Evolutionary conservation across 1,140 invertebrate genomes (phyloP).

Genomic region (Drosophila parabipectinata): DNA sequence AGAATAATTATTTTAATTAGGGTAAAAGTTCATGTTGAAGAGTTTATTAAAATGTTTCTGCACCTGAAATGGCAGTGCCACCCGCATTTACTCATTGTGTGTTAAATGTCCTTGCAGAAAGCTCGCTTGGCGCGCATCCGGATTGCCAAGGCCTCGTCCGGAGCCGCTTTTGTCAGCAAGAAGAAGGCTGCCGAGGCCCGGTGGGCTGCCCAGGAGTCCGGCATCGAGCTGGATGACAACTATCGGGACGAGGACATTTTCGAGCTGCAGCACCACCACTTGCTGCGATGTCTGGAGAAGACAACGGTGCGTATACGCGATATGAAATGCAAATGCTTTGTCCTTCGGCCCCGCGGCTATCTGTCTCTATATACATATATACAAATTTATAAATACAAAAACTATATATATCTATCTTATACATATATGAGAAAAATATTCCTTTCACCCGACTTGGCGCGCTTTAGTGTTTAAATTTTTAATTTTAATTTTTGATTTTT

Average conservation of each 20-base stretch:
- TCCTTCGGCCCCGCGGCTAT: slow-evolving; percentile 13
- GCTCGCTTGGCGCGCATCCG: slow-evolving; percentile 97
- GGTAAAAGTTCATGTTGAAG: neutral
- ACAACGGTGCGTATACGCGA: slow-evolving; percentile 92
- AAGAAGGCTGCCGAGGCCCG: slow-evolving; percentile 99
- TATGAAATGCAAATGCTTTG: slow-evolving; percentile 3
- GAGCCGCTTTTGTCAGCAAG: slow-evolving; percentile 99
- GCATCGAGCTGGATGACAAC: slow-evolving; percentile 93
- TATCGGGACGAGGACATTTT: slow-evolving; percentile 98
- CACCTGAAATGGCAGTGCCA: neutral
- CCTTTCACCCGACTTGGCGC: slow-evolving; percentile 23
- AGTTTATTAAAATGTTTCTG: neutral
- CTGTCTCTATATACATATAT: slow-evolving; percentile 18
- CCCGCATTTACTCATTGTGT: slow-evolving; percentile 1
- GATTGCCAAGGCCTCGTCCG: slow-evolving; percentile 99
- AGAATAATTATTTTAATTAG: neutral
- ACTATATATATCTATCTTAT: slow-evolving; percentile 1
- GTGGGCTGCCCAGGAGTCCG: slow-evolving; percentile 95
- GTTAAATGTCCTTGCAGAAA: slow-evolving; percentile 90
- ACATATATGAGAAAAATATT: slow-evolving; percentile 17
- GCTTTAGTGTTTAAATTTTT: slow-evolving; percentile 25
- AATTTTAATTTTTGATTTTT: slow-evolving; percentile 43
- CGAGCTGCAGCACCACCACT: slow-evolving; percentile 99
- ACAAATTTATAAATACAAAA: slow-evolving; percentile 1
- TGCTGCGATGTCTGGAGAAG: slow-evolving; percentile 98